These are phyloP conservation scores for Plestiodon gilberti DNA, from an alignment of 2,113 vertebrate species.

Conservation along the genomic window DNA sequence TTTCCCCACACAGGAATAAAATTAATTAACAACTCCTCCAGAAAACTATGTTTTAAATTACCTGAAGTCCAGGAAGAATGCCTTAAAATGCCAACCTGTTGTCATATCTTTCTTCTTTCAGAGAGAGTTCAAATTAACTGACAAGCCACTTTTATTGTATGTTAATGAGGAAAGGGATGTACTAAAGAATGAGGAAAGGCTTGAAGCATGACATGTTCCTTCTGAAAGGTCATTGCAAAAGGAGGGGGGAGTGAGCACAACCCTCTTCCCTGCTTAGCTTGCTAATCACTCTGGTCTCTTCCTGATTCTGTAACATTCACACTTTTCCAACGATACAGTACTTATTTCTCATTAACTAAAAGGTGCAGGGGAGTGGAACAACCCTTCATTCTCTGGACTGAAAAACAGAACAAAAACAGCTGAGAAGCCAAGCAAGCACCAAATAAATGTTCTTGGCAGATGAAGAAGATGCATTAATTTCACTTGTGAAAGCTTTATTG, in stretches of 20 bases:
- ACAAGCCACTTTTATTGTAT: neutral
- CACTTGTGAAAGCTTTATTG: neutral
- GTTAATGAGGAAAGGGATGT: neutral
- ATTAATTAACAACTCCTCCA: neutral
- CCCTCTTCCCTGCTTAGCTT: neutral
- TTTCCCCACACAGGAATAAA: neutral
- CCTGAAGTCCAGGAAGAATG: neutral
- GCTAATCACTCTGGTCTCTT: neutral
- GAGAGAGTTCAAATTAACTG: neutral
- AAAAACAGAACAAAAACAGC: neutral
- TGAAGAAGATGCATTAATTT: fast-evolving
- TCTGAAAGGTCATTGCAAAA: neutral
- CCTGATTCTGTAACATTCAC: neutral
- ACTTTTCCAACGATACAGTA: neutral
- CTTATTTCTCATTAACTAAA: neutral
- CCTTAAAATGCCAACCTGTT: neutral
- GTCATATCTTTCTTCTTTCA: neutral
- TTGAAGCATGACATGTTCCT: neutral
- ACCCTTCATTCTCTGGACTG: neutral
- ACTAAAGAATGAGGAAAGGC: neutral
- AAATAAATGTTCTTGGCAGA: neutral
- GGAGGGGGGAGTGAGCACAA: neutral
- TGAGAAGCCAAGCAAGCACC: fast-evolving
- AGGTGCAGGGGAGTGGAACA: neutral
- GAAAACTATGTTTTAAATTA: neutral